Conservation (phyloP, 2,888 invertebrate genomes). For the Orthonevra nobilis region DNA sequence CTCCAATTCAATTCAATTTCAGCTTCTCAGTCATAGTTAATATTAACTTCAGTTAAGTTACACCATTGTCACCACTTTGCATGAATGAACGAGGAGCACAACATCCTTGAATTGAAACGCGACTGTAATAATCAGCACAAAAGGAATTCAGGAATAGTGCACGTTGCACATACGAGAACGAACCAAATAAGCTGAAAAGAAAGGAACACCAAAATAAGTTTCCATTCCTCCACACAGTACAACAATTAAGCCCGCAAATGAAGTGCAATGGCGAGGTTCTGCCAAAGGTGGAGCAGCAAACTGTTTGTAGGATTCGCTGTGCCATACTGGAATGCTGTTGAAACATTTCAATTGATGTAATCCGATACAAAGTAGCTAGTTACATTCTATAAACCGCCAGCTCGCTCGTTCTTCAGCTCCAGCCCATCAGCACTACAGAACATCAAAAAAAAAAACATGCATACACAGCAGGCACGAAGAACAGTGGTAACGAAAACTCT, state of each 20-base stretch:
- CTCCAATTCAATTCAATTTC: no score
- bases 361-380: slow-evolving; percentile 67
- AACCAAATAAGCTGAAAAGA: not conserved
- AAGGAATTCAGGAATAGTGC: slow-evolving; percentile 1
- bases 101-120: slow-evolving; percentile 44
- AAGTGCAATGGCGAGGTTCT: slow-evolving; percentile 47
- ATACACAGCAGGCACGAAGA: no score
- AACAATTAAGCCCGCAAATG: slow-evolving; percentile 64
- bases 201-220: slow-evolving; percentile 7
- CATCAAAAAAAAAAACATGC: not conserved
- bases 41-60: slow-evolving; percentile 1
- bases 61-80: slow-evolving; percentile 5
- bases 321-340: slow-evolving; percentile 48
- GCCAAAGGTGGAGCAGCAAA: not conserved
- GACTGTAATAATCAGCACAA: slow-evolving; percentile 1
- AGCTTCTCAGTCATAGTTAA: no score
- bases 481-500: slow-evolving; percentile 25
- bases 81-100: slow-evolving; percentile 23
- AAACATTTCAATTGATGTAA: slow-evolving; percentile 69
- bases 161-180: not conserved
- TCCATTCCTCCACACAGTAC: slow-evolving; percentile 44
- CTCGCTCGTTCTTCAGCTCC: not conserved
- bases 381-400: slow-evolving; percentile 17
- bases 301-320: no score
- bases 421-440: not conserved